Conservation (phyloP, 2,113 vertebrate genomes). For the Trachemys scripta region DNA sequence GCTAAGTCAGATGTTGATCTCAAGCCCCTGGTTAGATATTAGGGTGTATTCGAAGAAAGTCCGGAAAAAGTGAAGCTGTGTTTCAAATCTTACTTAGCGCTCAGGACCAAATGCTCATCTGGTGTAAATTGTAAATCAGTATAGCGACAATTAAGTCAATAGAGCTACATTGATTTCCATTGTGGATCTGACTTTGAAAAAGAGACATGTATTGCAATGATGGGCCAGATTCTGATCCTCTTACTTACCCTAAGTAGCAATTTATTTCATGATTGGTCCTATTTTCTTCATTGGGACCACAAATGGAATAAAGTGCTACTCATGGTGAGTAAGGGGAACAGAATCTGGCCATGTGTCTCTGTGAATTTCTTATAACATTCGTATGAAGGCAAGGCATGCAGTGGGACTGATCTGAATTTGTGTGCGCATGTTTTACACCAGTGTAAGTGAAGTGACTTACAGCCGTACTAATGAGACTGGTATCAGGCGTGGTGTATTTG, state of each 20-base stretch:
- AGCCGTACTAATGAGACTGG: neutral
- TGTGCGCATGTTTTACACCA: neutral
- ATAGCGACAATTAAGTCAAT: neutral
- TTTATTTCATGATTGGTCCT: neutral
- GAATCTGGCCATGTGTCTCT: neutral
- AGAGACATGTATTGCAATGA: neutral
- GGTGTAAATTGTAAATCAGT: neutral
- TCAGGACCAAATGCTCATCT: neutral
- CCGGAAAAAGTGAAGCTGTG: neutral
- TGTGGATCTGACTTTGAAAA: neutral
- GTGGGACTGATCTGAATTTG: neutral
- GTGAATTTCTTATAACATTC: neutral
- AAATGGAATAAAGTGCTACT: neutral
- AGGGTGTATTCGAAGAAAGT: neutral
- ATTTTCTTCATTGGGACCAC: neutral
- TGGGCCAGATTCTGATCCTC: neutral
- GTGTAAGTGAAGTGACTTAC: neutral
- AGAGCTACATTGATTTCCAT: neutral
- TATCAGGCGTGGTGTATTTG: neutral
- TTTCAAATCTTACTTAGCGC: constrained; percentile 9
- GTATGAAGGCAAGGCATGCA: neutral
- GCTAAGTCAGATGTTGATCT: neutral
- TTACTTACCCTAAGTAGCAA: neutral
- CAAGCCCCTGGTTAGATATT: neutral
- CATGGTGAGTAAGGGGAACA: neutral